Percentiles rank a stretch among this genome's conserved stretches.
These are phyloP conservation scores for Cosmopolites sordidus DNA, from an alignment of 2,888 invertebrate species.

Conservation along the genomic window DNA sequence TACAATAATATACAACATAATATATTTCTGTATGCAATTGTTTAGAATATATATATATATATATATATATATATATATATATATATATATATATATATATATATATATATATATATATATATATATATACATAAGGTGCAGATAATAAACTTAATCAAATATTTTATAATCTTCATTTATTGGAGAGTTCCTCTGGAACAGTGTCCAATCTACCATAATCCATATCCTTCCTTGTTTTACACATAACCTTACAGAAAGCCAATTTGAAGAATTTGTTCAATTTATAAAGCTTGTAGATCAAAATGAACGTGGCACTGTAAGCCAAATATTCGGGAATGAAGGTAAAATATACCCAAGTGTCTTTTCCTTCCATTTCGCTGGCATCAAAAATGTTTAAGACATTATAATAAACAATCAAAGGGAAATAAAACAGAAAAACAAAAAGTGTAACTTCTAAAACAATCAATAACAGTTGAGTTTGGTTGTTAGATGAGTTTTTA, in stretches of 20 bases:
- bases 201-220: constrained; percentile 19
- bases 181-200: constrained; percentile 2
- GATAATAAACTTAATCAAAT: too few species aligned
- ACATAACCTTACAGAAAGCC: constrained; percentile 23
- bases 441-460: constrained; percentile 6
- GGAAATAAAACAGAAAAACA: constrained; percentile 24
- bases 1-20: too few species aligned
- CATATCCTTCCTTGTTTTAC: constrained; percentile 10
- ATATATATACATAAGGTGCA: too few species aligned
- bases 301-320: constrained; percentile 17
- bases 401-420: constrained; percentile 24
- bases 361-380: constrained; percentile 2
- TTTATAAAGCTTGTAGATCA: constrained; percentile 23
- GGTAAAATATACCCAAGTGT: constrained; percentile 5
- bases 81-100: too few species aligned
- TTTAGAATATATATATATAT: too few species aligned
- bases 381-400: constrained; percentile 6
- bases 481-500: background rate
- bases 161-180: too few species aligned
- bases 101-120: too few species aligned
- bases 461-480: constrained; percentile 1
- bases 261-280: constrained; percentile 26
- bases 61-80: too few species aligned
- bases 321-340: constrained; percentile 26
- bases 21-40: too few species aligned